Percentiles rank a stretch among this genome's conserved stretches.
Conservation (phyloP, 2,888 invertebrate genomes). For the Homarus gammarus region DNA sequence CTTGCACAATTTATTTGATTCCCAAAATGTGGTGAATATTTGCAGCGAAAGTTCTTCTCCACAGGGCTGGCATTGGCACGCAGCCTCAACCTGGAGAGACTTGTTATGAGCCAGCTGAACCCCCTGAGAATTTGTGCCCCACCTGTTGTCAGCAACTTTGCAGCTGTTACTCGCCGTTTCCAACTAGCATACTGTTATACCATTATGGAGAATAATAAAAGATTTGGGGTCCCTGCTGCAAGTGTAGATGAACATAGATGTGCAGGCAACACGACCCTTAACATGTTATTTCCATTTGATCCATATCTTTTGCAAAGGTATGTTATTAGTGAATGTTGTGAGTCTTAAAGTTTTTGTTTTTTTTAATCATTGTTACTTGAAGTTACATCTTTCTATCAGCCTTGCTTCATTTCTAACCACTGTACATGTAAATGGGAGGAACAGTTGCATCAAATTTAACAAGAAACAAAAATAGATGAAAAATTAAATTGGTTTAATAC, state of each 20-base stretch:
- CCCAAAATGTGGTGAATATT: not conserved
- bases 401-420: too few relatives aligned
- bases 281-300: constrained; percentile 93
- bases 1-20: too few relatives aligned
- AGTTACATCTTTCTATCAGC: too few relatives aligned
- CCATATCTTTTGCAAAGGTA: constrained; percentile 88
- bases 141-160: constrained; percentile 88
- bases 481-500: too few relatives aligned
- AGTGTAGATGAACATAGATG: not conserved
- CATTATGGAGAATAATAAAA: constrained; percentile 89
- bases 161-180: constrained; percentile 88
- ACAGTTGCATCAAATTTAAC: too few relatives aligned
- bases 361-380: too few relatives aligned
- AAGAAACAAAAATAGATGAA: too few relatives aligned
- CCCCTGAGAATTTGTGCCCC: constrained; percentile 91
- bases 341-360: too few relatives aligned
- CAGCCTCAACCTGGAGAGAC: constrained; percentile 89
- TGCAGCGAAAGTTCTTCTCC: constrained; percentile 31
- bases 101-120: constrained; percentile 92
- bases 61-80: constrained; percentile 79
- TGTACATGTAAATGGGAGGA: too few relatives aligned
- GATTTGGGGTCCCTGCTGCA: constrained; percentile 76
- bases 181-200: constrained; percentile 96
- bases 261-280: constrained; percentile 38
- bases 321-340: not conserved